Conservation (phyloP, 2,113 vertebrate genomes). For the Entelurus aequoreus region DNA sequence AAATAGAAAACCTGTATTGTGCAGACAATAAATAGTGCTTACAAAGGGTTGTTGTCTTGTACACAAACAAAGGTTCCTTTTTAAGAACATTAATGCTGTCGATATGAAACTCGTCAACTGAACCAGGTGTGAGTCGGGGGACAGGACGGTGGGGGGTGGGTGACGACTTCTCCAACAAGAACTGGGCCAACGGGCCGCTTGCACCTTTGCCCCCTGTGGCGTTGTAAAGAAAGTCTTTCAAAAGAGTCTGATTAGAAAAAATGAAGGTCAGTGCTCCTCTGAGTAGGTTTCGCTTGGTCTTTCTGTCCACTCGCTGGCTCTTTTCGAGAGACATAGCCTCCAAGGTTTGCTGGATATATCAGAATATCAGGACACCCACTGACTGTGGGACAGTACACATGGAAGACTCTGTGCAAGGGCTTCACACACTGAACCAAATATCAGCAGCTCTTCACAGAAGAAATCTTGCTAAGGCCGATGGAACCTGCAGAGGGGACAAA, state of each 20-base stretch:
- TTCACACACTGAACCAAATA: conserved; percentile 59
- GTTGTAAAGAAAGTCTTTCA: conserved; percentile 56
- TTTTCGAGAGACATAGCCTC: conserved; percentile 75
- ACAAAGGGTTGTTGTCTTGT: conserved; percentile 77
- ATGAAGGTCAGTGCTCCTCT: conserved; percentile 43
- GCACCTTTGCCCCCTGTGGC: conserved; percentile 61
- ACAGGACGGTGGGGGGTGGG: conserved; percentile 31
- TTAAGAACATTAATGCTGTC: conserved; percentile 63
- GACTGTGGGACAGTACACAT: conserved; percentile 46
- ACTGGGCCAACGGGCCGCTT: conserved; percentile 77
- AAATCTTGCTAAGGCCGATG: conserved; percentile 96
- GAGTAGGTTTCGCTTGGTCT: conserved; percentile 48
- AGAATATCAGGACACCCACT: conserved; percentile 65
- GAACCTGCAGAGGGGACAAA: conserved; percentile 73
- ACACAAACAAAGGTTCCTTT: conserved; percentile 74
- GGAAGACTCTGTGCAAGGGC: conserved; percentile 67
- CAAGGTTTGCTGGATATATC: conserved; percentile 61
- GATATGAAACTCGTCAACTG: conserved; percentile 71
- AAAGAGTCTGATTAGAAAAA: conserved; percentile 66
- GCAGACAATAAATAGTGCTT: conserved; percentile 90
- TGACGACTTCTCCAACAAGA: conserved; percentile 67
- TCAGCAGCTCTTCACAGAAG: conserved; percentile 95
- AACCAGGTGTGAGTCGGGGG: conserved; percentile 53
- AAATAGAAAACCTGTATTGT: conserved; percentile 89
- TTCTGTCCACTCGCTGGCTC: conserved; percentile 43